These are phyloP conservation scores for Drosophila kurseongensis DNA, from an alignment of 1,140 invertebrate genomes.

Conservation along the genomic window DNA sequence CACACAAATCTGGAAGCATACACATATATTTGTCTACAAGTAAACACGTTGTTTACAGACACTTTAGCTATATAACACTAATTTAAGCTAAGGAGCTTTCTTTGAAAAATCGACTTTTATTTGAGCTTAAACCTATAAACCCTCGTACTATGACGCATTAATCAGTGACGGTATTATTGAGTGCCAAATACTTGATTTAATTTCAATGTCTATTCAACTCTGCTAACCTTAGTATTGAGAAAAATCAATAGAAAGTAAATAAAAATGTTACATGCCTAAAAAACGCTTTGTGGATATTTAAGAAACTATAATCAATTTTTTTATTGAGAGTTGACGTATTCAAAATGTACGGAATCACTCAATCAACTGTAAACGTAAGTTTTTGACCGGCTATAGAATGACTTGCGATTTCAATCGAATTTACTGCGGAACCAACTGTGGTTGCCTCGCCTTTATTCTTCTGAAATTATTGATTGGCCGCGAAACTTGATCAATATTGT, in stretches of 20 bases:
- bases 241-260: slow-evolving; percentile 60
- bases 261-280: slow-evolving; percentile 43
- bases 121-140: slow-evolving; percentile 42
- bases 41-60: slow-evolving; percentile 56
- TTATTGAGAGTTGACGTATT: slow-evolving; percentile 3
- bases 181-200: slow-evolving; percentile 52
- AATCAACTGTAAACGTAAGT: slow-evolving; percentile 53
- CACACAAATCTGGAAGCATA: slow-evolving; percentile 39
- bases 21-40: slow-evolving; percentile 42
- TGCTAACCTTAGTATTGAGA: slow-evolving; percentile 41
- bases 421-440: not conserved
- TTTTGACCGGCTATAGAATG: slow-evolving; percentile 10
- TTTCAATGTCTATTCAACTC: slow-evolving; percentile 42
- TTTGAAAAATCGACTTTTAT: slow-evolving; percentile 51
- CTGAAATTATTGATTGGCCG: slow-evolving; percentile 29
- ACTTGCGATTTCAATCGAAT: not conserved
- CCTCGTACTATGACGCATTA: slow-evolving; percentile 29
- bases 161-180: slow-evolving; percentile 39
- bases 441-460: slow-evolving; percentile 24
- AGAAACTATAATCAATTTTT: slow-evolving; percentile 13
- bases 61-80: slow-evolving; percentile 46
- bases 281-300: slow-evolving; percentile 20
- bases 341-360: slow-evolving; percentile 49
- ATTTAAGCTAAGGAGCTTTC: slow-evolving; percentile 41
- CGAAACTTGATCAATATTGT: slow-evolving; percentile 20